These are phyloP conservation scores for Irena cyanogastra DNA, from an alignment of 2,113 vertebrate genomes.

Conservation along the genomic window DNA sequence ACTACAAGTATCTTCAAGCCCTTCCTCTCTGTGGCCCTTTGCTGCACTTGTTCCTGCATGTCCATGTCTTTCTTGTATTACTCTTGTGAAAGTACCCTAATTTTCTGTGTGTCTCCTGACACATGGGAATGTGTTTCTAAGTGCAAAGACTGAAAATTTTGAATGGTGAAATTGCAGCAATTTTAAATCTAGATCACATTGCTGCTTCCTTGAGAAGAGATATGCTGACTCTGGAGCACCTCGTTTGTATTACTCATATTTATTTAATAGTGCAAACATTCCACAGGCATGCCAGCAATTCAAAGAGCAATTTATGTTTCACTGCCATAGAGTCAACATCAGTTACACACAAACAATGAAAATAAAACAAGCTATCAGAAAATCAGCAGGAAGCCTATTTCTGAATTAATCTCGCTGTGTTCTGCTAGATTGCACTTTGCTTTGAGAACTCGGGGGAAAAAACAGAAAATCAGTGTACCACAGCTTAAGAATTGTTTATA, in stretches of 20 bases:
- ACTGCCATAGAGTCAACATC: not conserved
- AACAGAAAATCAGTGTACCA: not conserved
- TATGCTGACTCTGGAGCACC: not conserved
- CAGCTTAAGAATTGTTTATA: not conserved
- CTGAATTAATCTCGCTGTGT: not conserved
- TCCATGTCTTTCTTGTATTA: not conserved
- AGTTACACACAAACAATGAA: not conserved
- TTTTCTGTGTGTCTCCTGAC: not conserved
- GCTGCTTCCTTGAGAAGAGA: not conserved
- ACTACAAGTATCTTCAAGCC: not conserved
- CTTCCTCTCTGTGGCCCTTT: not conserved
- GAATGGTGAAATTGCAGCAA: not conserved
- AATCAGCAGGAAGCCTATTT: not conserved
- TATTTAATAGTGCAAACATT: not conserved
- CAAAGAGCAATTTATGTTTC: not conserved
- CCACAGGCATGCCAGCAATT: not conserved
- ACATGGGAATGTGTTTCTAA: not conserved
- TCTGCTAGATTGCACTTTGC: not conserved
- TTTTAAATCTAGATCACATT: not conserved
- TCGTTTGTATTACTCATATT: not conserved
- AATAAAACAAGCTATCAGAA: not conserved
- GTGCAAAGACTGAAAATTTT: not conserved
- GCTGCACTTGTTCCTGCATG: not conserved
- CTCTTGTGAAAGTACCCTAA: not conserved
- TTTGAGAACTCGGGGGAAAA: not conserved